Evolutionary conservation across 2,797 vertebrate genomes (phyloP), one percentile per base, ranked within the genome.

Genomic region (Rhinella marina): DNA sequence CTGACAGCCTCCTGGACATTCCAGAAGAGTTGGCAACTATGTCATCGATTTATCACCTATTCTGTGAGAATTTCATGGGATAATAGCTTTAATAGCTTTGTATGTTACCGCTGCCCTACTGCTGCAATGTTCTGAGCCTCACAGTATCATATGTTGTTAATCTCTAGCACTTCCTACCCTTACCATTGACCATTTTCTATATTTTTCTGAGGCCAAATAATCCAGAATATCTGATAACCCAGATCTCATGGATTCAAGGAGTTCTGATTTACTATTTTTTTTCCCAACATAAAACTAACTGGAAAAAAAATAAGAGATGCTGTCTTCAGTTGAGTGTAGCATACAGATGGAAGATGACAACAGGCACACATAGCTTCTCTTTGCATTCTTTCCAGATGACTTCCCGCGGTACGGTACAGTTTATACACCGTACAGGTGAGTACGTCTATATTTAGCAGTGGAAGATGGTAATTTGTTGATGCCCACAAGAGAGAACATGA

Each of bases 401-500:
- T 81, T n/a, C 27, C 19, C 66, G 56, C 57, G 68, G 25, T 78
- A 68, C 68, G 48, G 52, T 32, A 41, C 54, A 21, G 25, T 25
- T 32, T 54, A 56, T 68, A 50, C 48, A 68, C 9, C 27, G 61
- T 68, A 84, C 66, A 85, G 82, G 83, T 88, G 83, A 64, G 25
- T 41, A 54, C 54, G 13, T 62, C 52, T 82, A 85, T 88, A 81
- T 88, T 64, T 85, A 85, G 56, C 25, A 62, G 23, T 27, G 54
- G 64, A 23, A 68, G 62, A 16, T 17, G 73, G 17, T 68, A n/a
- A 73, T 80, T 75, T 82, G 32, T 72, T 70, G 25, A 27, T 21
- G 54, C 82, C 64, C 57, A 81, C 41, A 81, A 75, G 87, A 85
- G 64, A 76, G 56, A 48, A 12, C 41, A 29, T 88, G 27, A 75